These are phyloP conservation scores for Eupsittula cactorum DNA, from an alignment of 2,113 vertebrate genomes.

Conservation along the genomic window DNA sequence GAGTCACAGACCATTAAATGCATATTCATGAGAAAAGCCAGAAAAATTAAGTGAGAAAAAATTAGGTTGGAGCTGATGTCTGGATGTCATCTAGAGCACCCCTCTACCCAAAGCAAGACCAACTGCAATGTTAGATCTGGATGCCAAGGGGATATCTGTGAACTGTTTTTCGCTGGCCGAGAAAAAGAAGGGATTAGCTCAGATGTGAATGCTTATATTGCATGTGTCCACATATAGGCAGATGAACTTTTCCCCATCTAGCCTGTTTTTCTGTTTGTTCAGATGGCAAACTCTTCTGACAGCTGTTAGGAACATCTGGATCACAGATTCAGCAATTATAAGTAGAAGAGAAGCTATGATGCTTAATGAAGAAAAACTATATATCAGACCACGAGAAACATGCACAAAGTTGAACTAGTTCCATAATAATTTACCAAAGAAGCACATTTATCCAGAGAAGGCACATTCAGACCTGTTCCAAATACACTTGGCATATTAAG, in stretches of 20 bases:
- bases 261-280: not conserved
- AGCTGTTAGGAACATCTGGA: slow-evolving; percentile 26
- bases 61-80: not conserved
- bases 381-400: not conserved
- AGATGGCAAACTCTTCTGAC: not conserved
- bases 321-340: not conserved
- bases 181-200: not conserved
- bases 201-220: not conserved
- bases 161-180: not conserved
- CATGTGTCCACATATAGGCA: not conserved
- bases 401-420: not conserved
- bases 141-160: not conserved
- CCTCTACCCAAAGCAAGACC: not conserved
- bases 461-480: not conserved
- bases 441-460: not conserved
- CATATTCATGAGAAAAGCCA: not conserved
- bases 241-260: not conserved
- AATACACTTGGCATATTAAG: not conserved
- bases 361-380: not conserved
- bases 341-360: not conserved
- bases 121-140: not conserved
- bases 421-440: not conserved
- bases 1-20: not conserved
- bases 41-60: not conserved
- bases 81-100: not conserved